phyloP scores from a whole-genome alignment of 2,113 vertebrate genomes.

The Platichthys flesus region DNA sequence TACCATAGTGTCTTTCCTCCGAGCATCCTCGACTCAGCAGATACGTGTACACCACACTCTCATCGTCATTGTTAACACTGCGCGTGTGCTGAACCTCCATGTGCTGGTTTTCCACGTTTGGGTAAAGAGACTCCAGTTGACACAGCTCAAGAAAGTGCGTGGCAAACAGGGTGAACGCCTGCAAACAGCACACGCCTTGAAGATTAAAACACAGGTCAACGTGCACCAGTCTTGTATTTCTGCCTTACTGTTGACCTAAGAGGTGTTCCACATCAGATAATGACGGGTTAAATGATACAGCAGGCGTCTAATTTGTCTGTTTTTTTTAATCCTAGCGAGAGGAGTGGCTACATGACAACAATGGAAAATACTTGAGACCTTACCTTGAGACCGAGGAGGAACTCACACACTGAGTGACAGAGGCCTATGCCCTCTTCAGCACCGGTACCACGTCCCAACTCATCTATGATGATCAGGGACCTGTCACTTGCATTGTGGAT shows the following conservation, averaged over 20 bases:
- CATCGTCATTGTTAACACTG: slow-evolving; percentile 78
- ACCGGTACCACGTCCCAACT: slow-evolving; percentile 95
- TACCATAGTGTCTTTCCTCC: slow-evolving; percentile 95
- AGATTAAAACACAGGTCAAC: background rate
- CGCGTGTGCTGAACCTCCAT: slow-evolving; percentile 93
- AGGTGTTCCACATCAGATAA: background rate
- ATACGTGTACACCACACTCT: slow-evolving; percentile 90
- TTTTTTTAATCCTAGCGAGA: slow-evolving; percentile 31
- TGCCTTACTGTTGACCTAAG: slow-evolving; percentile 25
- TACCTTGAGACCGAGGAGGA: slow-evolving; percentile 93
- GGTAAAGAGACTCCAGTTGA: slow-evolving; percentile 90
- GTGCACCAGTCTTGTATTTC: background rate
- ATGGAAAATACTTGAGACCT: background rate
- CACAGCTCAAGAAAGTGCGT: slow-evolving; percentile 96
- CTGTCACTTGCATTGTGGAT: slow-evolving; percentile 92
- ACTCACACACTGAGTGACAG: slow-evolving; percentile 94
- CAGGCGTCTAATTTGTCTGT: slow-evolving; percentile 16
- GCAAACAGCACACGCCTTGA: slow-evolving; percentile 48
- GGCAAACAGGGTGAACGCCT: slow-evolving; percentile 96
- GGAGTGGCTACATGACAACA: slow-evolving; percentile 2
- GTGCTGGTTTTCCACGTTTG: slow-evolving; percentile 94
- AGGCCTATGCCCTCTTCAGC: slow-evolving; percentile 95
- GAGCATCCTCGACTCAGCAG: slow-evolving; percentile 88
- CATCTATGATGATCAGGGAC: slow-evolving; percentile 95
- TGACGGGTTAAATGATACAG: background rate